Base-by-base conservation (phyloP, 1,140 invertebrate genomes). In the Diorhabda carinulata region DNA sequence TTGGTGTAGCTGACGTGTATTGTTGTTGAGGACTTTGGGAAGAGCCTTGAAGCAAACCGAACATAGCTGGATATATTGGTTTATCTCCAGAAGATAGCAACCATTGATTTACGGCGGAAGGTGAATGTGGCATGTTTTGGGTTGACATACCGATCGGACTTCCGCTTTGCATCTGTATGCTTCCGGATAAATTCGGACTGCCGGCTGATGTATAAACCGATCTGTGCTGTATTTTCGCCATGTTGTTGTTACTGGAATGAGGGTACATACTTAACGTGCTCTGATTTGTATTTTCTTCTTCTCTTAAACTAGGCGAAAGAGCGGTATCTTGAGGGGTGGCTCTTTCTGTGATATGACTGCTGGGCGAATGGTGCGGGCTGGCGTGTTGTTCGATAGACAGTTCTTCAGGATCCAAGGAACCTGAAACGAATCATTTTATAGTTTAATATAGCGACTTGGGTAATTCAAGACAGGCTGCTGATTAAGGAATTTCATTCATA, bases 391-490 rank as follows among this genome's bases (percentile, higher is more conserved):
- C 90, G 77, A 91, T 81, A 2, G 90, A 90, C 42, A 92, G 82
- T 78, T 92, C 91, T 78, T 92, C 90, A 57, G 89, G 88, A 74
- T 91, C 88, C 81, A 93, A 84, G 69, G 88, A 88, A 82, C 91
- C 91, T 93, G 84, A 9, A 88, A 85, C 41, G 58, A 67, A 69
- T n/a, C 6, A 52, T 6, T 8, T 52, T 52, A 52, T 8, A 52
- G 2, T 52, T 52, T 3, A 8, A 52, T 8, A 52, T 8, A 52
- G 47, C 47, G n/a, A 52, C 47, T 52, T 52, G 4, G 47, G 47
- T 52, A 52, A 52, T n/a, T 8, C n/a, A 52, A 52, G 47, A 52
- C 47, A 52, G 47, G n/a, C 47, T 52, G 47, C 47, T 52, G 47
- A 52, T 52, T 8, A 8, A 6, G 47, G n/a, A n/a, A 52, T 52